Evolutionary conservation across 1,140 invertebrate genomes (phyloP), one percentile per base, ranked within the genome.

Genomic region (Sinonovacula constricta): DNA sequence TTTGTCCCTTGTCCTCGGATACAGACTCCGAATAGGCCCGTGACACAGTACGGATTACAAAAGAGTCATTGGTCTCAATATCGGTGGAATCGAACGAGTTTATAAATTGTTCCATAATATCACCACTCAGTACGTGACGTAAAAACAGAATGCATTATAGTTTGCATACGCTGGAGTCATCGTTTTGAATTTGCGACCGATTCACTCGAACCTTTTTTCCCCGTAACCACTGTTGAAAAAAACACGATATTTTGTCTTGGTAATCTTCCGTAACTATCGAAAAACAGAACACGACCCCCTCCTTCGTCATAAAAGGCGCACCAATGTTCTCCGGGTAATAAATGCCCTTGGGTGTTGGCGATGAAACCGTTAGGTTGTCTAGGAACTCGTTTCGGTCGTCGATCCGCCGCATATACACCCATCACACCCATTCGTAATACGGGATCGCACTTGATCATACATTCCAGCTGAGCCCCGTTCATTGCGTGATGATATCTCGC

Each of bases 381-480:
- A 14, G 7, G 5, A 5, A 24, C 14, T 14, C 26, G 39, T 62
- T 10, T 62, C 18, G 72, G n/a, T 39, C 62, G 51, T 33, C 33
- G 18, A 69, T 81, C 54, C 14, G 62, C 30, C 2, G 65, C 53
- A 68, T 57, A 80, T 14, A 80, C 79, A 18, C 56, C 56, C 0
- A 49, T 3, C 14, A 68, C 62, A 3, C n/a, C 3, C 10, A 22
- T 24, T 31, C 51, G 72, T 70, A 80, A 67, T n/a, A 68, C 18
- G 14, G 69, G 63, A 62, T 80, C 78, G 65, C 78, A 80, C 12
- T 62, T 24, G 30, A 80, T 75, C 56, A 69, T 63, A 39, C 78
- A 74, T 31, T 69, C 31, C 33, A 80, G n/a, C 59, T 81, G 66
- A 45, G 24, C 18, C 3, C 36, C 62, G n/a, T 65, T 70, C 56